Evolutionary conservation across 1,140 invertebrate species (phyloP).

Genomic region (Episyrphus balteatus): DNA sequence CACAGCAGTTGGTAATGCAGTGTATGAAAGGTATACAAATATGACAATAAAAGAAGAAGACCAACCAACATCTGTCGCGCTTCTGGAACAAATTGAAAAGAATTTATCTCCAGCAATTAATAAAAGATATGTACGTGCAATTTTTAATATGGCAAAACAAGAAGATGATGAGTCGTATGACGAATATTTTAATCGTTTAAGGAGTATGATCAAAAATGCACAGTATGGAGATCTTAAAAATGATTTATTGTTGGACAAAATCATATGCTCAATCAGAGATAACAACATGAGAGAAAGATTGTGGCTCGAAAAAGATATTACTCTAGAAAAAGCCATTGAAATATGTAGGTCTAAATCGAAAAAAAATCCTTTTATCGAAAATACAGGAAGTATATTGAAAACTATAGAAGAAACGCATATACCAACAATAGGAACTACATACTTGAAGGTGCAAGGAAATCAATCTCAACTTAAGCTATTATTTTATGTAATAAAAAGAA

Average conservation of each 20-base stretch:
- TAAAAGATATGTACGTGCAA: background rate
- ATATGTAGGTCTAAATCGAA: background rate
- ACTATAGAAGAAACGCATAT: background rate
- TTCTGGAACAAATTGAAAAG: background rate
- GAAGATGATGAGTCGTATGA: background rate
- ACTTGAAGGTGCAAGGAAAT: background rate
- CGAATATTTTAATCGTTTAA: background rate
- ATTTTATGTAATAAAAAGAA: background rate
- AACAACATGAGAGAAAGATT: background rate
- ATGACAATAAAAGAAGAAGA: background rate
- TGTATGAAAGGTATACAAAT: background rate
- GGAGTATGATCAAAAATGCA: background rate
- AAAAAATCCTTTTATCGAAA: background rate
- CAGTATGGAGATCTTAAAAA: background rate
- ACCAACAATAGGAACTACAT: background rate
- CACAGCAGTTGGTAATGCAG: background rate
- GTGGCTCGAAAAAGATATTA: background rate
- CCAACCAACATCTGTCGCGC: background rate
- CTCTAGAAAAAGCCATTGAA: background rate
- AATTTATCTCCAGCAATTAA: background rate
- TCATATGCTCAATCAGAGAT: constrained; percentile 1
- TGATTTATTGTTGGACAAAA: background rate
- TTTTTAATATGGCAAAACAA: constrained; percentile 1
- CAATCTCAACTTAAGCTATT: background rate
- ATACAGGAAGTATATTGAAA: background rate